Conservation (phyloP, 2,888 invertebrate genomes). For the Xanthorhoe designata region DNA sequence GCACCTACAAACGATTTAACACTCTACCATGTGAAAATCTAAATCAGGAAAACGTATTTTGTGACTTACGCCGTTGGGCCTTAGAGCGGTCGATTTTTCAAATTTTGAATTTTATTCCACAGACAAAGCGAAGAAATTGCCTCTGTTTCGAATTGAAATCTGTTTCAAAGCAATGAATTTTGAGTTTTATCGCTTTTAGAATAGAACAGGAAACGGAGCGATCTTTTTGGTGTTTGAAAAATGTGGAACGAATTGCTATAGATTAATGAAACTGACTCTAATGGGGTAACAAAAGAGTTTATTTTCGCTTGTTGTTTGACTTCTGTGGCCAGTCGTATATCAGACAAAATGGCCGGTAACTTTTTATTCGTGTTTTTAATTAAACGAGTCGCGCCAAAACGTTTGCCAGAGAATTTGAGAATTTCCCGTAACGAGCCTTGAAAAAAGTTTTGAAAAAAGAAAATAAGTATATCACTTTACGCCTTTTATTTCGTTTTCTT, state of each 20-base stretch:
- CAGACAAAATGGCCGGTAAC: constrained; percentile 77
- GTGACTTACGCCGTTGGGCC: constrained; percentile 34
- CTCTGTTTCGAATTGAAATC: constrained; percentile 36
- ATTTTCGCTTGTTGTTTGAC: constrained; percentile 46
- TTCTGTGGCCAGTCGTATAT: constrained; percentile 67
- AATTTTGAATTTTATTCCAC: constrained; percentile 35
- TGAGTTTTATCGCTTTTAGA: constrained; percentile 74
- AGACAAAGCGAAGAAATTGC: constrained; percentile 38
- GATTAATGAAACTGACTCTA: constrained; percentile 46
- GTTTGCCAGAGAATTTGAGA: constrained; percentile 66
- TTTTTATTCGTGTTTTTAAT: constrained; percentile 84
- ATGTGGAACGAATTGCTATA: constrained; percentile 52
- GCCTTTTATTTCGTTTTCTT: constrained; percentile 26
- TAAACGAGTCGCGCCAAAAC: constrained; percentile 70
- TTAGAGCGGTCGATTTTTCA: constrained; percentile 20
- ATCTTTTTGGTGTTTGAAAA: constrained; percentile 58
- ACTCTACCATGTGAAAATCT: constrained; percentile 41
- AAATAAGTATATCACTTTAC: constrained; percentile 37
- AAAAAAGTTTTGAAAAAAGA: constrained; percentile 30
- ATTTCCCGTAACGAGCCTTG: constrained; percentile 67
- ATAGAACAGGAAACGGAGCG: constrained; percentile 79
- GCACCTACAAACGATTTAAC: constrained; percentile 58
- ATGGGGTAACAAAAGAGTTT: constrained; percentile 45
- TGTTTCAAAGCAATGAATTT: constrained; percentile 62
- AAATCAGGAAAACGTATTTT: constrained; percentile 35